Evolutionary conservation across 2,113 vertebrate species (phyloP), one percentile per base, ranked within the genome.

Genomic region (Sturnira hondurensis): DNA sequence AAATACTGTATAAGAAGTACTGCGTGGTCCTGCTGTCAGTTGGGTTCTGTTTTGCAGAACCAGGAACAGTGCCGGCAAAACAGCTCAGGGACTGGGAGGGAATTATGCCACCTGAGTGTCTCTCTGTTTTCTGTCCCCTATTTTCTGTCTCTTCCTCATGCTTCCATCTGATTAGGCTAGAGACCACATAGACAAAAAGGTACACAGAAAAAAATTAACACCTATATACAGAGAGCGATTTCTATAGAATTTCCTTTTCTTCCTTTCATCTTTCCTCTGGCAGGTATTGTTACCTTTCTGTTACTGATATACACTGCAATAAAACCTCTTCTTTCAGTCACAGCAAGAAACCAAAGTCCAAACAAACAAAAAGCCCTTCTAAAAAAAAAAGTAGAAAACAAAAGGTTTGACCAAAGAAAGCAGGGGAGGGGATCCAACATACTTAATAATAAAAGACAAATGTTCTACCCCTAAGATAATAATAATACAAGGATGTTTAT

Each of bases 1-100:
- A 98, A 99, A 99, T 99, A 99, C 99, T 99, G 98, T 98, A 98
- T 97, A 98, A 98, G 98, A 96, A 97, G 95, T 98, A 97, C 98
- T 97, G 96, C 97, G 96, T 98, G 98, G 95, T 97, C 97, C 98
- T 98, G 98, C 97, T 97, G 98, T 97, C 97, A 95, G 88, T 7
- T 95, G 97, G 96, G 96, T 96, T 92, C 89, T 97, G 96, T 95
- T 98, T 65, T 95, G 85, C 93, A 74, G 98, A 98, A 98, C 98
- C 98, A 97, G 98, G 98, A 98, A 97, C 97, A 98, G 98, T 98
- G 98, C 98, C 98, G 98, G 97, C 95, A 97, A 96, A 97, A 98
- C 98, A 98, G 99, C 99, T 99, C 99, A 98, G 98, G 96, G 97
- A 98, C 98, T 98, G 98, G 98, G 98, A 96, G 93, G 96, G 78